These are phyloP conservation scores for Xerus inauris DNA, from an alignment of 2,113 vertebrate species.

Conservation along the genomic window DNA sequence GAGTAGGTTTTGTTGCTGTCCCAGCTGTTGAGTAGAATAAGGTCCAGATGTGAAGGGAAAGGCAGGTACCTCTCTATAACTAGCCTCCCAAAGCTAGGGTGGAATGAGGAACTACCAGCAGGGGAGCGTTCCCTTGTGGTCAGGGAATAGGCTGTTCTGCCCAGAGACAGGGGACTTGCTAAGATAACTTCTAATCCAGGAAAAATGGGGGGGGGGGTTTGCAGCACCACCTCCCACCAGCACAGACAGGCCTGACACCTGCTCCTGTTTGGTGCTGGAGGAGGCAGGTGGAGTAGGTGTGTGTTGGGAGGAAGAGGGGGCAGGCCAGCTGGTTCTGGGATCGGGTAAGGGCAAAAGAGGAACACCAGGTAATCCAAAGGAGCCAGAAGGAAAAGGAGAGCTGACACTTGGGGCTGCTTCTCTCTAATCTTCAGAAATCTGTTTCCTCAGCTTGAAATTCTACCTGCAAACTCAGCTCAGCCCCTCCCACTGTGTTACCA, in stretches of 20 bases:
- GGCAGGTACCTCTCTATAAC: not conserved
- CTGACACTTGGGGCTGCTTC: not conserved
- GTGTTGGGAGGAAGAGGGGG: not conserved
- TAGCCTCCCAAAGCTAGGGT: not conserved
- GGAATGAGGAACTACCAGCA: not conserved
- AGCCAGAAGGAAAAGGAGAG: not conserved
- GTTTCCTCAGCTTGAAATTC: conserved; percentile 16
- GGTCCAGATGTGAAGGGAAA: not conserved
- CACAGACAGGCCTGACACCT: conserved; percentile 41
- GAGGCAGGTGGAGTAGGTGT: conserved; percentile 35
- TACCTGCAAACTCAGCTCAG: conserved; percentile 13
- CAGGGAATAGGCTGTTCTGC: not conserved
- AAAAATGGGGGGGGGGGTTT: not conserved
- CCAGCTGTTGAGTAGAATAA: not conserved
- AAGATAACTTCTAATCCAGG: not conserved
- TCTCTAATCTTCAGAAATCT: conserved; percentile 34
- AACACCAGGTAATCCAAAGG: not conserved
- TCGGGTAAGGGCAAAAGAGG: not conserved
- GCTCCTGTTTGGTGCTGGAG: conserved; percentile 53
- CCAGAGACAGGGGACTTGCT: not conserved
- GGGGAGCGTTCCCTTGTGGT: not conserved
- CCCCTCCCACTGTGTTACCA: not conserved
- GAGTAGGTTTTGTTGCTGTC: not conserved
- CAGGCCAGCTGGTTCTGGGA: not conserved
- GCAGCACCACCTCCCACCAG: conserved; percentile 11